These are phyloP conservation scores for Tarsius wallacei DNA, from an alignment of 2,797 vertebrate species.

Conservation along the genomic window DNA sequence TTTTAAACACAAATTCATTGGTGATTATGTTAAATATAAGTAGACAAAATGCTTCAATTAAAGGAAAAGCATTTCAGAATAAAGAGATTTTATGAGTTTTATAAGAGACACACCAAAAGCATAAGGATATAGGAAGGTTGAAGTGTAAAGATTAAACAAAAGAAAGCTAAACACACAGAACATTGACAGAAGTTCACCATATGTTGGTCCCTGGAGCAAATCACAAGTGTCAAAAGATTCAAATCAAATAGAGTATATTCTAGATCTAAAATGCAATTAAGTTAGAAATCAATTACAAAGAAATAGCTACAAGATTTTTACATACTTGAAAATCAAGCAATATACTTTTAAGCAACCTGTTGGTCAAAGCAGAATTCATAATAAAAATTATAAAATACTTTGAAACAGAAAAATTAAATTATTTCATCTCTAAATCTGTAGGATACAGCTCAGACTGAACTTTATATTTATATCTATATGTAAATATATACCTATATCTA, in stretches of 20 bases:
- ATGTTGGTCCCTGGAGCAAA: not conserved
- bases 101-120: not conserved
- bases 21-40: not conserved
- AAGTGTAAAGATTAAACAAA: slow-evolving; percentile 10
- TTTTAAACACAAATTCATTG: not conserved
- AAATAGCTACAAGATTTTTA: not conserved
- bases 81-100: not conserved
- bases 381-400: not conserved
- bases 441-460: not conserved
- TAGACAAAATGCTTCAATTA: not conserved
- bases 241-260: not conserved
- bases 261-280: not conserved
- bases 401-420: slow-evolving; percentile 24
- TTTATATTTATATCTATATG: not conserved
- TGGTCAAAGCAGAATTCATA: not conserved
- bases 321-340: slow-evolving; percentile 20
- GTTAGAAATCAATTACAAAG: slow-evolving; percentile 5
- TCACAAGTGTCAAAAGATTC: not conserved
- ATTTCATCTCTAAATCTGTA: not conserved
- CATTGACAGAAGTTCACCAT: not conserved
- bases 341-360: not conserved
- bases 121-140: not conserved
- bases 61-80: not conserved
- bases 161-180: not conserved
- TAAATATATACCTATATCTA: no score